phyloP scores from a whole-genome alignment of 2,888 invertebrate genomes.

The Drosophila subsilvestris region DNA sequence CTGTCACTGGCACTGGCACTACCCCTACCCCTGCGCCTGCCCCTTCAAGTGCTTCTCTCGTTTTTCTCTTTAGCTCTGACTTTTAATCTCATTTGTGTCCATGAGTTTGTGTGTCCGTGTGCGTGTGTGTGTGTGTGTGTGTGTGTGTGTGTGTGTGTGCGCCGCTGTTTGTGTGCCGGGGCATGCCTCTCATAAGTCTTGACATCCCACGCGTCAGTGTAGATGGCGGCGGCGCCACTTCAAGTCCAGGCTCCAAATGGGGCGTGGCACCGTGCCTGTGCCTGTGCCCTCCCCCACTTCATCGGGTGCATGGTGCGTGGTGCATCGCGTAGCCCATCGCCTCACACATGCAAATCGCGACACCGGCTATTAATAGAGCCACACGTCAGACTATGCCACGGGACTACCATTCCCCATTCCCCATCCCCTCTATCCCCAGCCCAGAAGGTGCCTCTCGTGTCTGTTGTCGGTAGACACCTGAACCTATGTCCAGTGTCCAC shows the following conservation, averaged over 20 bases:
- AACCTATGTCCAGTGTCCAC: constrained; percentile 4
- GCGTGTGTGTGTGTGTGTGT: constrained; percentile 29
- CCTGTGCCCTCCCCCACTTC: constrained; percentile 12
- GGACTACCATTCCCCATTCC: too few relatives aligned
- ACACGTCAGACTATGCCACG: background rate
- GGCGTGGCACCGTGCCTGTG: background rate
- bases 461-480: constrained; percentile 1
- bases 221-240: constrained; percentile 27
- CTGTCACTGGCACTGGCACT: background rate
- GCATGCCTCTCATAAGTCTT: constrained; percentile 42
- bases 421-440: background rate
- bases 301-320: background rate
- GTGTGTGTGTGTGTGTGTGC: constrained; percentile 31
- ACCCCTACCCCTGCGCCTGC: background rate
- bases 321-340: constrained; percentile 3
- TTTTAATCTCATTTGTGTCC: constrained; percentile 70
- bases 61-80: constrained; percentile 46
- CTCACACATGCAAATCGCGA: constrained; percentile 56
- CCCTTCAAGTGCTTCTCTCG: background rate
- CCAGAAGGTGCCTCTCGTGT: constrained; percentile 12
- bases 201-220: constrained; percentile 41
- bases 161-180: background rate
- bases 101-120: constrained; percentile 4
- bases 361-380: constrained; percentile 47
- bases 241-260: constrained; percentile 36